A percentile compares a stretch with the other conserved stretches of the same genome.
phyloP scores from a whole-genome alignment of 2,888 invertebrate genomes.

The Branchipolynoe longqiensis region DNA sequence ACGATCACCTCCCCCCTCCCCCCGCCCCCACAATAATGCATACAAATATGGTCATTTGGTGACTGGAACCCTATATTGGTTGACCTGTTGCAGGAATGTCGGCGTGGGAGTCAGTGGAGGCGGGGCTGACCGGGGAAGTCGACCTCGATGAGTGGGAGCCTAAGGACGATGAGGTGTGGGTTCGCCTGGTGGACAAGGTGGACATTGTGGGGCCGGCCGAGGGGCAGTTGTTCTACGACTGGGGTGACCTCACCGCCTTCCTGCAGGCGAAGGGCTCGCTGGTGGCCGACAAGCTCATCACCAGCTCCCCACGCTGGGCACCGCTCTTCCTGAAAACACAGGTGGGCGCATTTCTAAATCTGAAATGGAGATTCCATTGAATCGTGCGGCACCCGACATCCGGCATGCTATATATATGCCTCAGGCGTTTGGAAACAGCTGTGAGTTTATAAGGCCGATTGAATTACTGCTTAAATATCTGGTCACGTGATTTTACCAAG shows the following conservation, averaged over 20 bases:
- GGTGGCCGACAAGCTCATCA: not conserved
- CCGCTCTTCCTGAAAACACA: conserved; percentile 14
- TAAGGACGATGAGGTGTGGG: conserved; percentile 24
- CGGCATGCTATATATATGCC: too few relatives aligned
- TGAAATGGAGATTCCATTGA: too few relatives aligned
- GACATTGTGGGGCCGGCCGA: not conserved
- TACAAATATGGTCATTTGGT: too few relatives aligned
- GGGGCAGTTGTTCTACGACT: not conserved
- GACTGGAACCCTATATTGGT: too few relatives aligned
- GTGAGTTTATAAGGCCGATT: too few relatives aligned
- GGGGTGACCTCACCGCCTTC: not conserved
- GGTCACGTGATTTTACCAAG: too few relatives aligned
- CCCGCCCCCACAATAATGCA: too few relatives aligned
- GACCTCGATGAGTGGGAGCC: conserved; percentile 47
- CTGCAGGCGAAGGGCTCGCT: not conserved
- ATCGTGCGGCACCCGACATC: too few relatives aligned
- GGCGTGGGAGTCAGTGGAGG: not conserved
- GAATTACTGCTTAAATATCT: too few relatives aligned
- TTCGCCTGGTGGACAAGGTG: conserved; percentile 29
- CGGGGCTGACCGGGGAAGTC: not conserved
- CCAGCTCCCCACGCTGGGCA: not conserved
- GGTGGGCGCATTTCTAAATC: too few relatives aligned
- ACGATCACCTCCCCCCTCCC: too few relatives aligned
- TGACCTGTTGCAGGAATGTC: conserved; percentile 31
- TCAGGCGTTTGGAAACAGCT: too few relatives aligned